These are phyloP conservation scores for Eulemur rubriventer DNA, from an alignment of 2,797 vertebrate species.

Conservation along the genomic window DNA sequence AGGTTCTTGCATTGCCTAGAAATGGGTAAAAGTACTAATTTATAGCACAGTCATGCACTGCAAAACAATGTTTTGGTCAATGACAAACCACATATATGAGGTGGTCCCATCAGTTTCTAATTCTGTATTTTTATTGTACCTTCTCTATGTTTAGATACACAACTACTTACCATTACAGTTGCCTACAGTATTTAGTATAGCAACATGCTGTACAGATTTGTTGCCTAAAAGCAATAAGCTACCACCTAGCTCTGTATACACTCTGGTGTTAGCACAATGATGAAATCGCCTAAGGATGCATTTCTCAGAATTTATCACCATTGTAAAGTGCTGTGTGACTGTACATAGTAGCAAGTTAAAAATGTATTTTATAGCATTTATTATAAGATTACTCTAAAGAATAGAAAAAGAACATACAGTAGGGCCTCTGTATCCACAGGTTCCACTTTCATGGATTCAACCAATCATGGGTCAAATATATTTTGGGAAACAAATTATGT, in stretches of 20 bases:
- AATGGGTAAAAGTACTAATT: slow-evolving; percentile 17
- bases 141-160: not conserved
- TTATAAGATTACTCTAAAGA: not conserved
- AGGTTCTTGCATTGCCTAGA: not conserved
- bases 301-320: not conserved
- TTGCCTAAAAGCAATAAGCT: not conserved
- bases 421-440: not conserved
- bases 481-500: not conserved
- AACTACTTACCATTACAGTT: not conserved
- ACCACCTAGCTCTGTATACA: not conserved
- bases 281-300: not conserved
- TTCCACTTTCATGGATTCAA: not conserved
- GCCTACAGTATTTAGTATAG: not conserved
- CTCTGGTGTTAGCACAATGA: not conserved
- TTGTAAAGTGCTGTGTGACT: not conserved
- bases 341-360: not conserved
- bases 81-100: not conserved
- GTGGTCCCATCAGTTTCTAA: not conserved
- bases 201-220: not conserved
- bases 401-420: not conserved
- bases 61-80: not conserved
- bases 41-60: not conserved
- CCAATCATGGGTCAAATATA: not conserved
- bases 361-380: not conserved
- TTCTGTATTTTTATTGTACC: not conserved